Evolutionary conservation across 92 coral and sea anemone species (phyloP).

Genomic region (Paramuricea clavata): DNA sequence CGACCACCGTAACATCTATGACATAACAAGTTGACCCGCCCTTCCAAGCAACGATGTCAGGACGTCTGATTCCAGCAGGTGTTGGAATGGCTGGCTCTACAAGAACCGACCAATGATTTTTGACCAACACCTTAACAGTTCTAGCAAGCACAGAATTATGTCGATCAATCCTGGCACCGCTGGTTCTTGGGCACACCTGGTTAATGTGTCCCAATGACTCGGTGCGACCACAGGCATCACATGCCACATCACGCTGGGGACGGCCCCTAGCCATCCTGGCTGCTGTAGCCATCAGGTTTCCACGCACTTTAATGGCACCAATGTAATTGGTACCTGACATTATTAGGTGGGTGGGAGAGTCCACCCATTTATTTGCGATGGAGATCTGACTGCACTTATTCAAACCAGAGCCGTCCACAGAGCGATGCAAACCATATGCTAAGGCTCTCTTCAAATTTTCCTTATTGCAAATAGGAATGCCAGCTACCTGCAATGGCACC

Average conservation of each 20-base stretch:
- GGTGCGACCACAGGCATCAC: constrained; percentile 32
- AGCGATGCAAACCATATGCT: not conserved
- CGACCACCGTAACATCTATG: no score
- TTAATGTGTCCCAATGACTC: constrained; percentile 56
- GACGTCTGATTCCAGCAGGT: no score
- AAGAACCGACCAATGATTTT: no score
- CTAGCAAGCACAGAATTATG: no score
- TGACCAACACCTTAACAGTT: no score
- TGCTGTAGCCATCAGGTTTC: constrained; percentile 19
- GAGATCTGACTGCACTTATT: not conserved
- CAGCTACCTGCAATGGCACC: not conserved
- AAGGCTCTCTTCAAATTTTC: constrained; percentile 21
- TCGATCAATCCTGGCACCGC: constrained; percentile 25
- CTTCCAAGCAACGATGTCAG: no score
- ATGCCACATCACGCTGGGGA: not conserved
- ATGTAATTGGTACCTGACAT: constrained; percentile 42
- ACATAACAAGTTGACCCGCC: no score
- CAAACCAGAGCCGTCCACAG: constrained; percentile 49
- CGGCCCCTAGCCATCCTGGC: constrained; percentile 31
- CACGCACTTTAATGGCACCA: constrained; percentile 40
- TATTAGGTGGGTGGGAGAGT: not conserved
- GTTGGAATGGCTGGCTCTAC: no score
- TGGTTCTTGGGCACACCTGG: constrained; percentile 42
- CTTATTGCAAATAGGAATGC: not conserved
- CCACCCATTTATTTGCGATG: constrained; percentile 13